Evolutionary conservation across 2,888 invertebrate species (phyloP).

Genomic region (Drosophila cognata): DNA sequence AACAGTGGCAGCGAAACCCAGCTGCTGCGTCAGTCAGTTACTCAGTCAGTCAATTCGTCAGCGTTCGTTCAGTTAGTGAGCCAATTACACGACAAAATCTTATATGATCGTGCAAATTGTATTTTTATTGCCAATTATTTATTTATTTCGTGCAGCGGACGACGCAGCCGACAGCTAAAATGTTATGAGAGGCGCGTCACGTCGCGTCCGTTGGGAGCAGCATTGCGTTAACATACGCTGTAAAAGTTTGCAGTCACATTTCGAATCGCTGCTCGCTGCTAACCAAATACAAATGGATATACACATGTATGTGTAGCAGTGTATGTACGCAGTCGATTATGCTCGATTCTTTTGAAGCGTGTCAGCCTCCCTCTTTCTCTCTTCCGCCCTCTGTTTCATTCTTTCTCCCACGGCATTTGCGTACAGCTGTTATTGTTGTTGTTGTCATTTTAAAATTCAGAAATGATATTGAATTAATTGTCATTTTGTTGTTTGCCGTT

Average conservation of each 20-base stretch:
- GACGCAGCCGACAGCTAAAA: slow-evolving; percentile 47
- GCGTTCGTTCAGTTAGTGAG: slow-evolving; percentile 50
- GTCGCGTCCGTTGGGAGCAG: slow-evolving; percentile 22
- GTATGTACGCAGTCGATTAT: slow-evolving; percentile 7
- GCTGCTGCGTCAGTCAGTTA: background rate
- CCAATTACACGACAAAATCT: slow-evolving; percentile 72
- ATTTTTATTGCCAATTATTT: slow-evolving; percentile 80
- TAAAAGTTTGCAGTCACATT: background rate
- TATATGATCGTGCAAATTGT: slow-evolving; percentile 80
- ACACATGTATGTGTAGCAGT: background rate
- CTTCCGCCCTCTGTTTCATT: background rate
- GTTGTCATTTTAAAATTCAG: slow-evolving; percentile 28
- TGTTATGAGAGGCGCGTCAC: slow-evolving; percentile 45
- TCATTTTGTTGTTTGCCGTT: slow-evolving; percentile 59
- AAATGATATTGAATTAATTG: slow-evolving; percentile 74
- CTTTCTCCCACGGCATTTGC: slow-evolving; percentile 12
- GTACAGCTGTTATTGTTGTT: slow-evolving; percentile 10
- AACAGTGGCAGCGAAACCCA: slow-evolving; percentile 13
- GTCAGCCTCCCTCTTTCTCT: background rate
- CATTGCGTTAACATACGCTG: slow-evolving; percentile 28
- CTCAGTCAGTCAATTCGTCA: slow-evolving; percentile 27
- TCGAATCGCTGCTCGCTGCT: background rate
- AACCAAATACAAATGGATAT: background rate
- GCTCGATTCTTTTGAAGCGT: background rate
- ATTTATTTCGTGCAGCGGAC: slow-evolving; percentile 72